These are phyloP conservation scores for Chloromyia formosa DNA, from an alignment of 2,888 invertebrate genomes.

Conservation along the genomic window DNA sequence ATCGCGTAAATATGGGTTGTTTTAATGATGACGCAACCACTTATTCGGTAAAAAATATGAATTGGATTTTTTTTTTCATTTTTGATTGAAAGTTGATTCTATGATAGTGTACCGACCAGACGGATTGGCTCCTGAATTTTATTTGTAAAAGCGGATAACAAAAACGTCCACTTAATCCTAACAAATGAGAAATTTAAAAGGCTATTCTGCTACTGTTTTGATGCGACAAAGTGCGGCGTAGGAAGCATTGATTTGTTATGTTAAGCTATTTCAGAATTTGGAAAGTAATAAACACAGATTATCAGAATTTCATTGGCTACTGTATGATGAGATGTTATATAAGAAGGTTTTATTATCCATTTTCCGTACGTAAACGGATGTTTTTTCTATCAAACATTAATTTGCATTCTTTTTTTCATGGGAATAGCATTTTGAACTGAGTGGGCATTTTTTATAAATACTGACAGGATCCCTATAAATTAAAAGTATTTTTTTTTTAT, in stretches of 20 bases:
- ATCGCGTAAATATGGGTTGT: neutral
- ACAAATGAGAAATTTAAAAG: neutral
- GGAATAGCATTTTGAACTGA: too few species aligned
- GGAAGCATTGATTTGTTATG: neutral
- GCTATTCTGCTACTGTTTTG: neutral
- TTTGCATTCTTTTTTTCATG: too few species aligned
- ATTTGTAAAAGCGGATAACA: neutral
- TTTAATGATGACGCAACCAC: neutral
- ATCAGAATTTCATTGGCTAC: neutral
- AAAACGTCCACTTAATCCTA: neutral
- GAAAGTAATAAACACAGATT: conserved; percentile 1
- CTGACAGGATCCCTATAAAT: too few species aligned
- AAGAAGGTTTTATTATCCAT: too few species aligned
- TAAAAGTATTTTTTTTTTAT: too few species aligned
- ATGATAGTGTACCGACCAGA: neutral
- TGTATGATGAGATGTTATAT: too few species aligned
- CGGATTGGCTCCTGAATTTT: neutral
- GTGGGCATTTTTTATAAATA: too few species aligned
- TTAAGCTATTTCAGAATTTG: neutral
- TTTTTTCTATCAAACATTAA: too few species aligned
- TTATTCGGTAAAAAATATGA: too few species aligned
- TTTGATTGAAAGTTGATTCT: neutral
- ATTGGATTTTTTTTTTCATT: too few species aligned
- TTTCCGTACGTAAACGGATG: too few species aligned
- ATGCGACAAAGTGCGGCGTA: neutral